Evolutionary conservation across 2,797 vertebrate genomes (phyloP), one percentile per base, ranked within the genome.

Genomic region (Sebastes vulpes): DNA sequence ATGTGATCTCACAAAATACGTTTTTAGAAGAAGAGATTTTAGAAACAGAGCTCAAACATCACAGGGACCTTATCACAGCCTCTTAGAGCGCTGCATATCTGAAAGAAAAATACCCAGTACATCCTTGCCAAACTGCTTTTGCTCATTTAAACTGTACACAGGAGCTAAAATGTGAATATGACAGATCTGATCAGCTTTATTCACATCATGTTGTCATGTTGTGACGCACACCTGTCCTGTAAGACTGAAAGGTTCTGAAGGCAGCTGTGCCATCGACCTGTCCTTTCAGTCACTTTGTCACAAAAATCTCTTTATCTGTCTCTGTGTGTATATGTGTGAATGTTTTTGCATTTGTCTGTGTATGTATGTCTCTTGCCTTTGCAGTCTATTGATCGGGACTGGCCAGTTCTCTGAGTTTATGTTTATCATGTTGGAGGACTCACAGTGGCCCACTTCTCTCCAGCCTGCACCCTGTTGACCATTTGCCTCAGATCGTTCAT

Each of bases 401-500:
- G n/a, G 67, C 21, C 59, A 26, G 42, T 31, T 66, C 26, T 61
- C 50, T 69, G 46, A 54, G 42, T 68, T 71, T 59, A 50, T 75
- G 56, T 56, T 72, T 53, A 78, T 85, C 54, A 54, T 61, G 31
- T 77, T 26, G 3, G 65, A 70, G 63, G 71, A 83, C 61, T 86
- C 46, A 52, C 57, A 71, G 4, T 79, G 77, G 77, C 61, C 76
- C 46, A 73, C 80, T 84, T 86, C 65, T 68, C 18, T 77, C 16
- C 38, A 75, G 61, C 3, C 25, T 28, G 42, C 61, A 77, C 50
- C 46, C 63, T 52, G 75, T 64, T 56, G 46, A 73, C 32, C 64
- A 80, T 78, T 76, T 70, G 72, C 38, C 52, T 83, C 57, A 85
- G 57, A 78, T 59, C 25, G 77, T 76, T 76, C 52, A 60, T 65